phyloP scores from a whole-genome alignment of 2,888 invertebrate species.

The Agrenia bidenticulata region DNA sequence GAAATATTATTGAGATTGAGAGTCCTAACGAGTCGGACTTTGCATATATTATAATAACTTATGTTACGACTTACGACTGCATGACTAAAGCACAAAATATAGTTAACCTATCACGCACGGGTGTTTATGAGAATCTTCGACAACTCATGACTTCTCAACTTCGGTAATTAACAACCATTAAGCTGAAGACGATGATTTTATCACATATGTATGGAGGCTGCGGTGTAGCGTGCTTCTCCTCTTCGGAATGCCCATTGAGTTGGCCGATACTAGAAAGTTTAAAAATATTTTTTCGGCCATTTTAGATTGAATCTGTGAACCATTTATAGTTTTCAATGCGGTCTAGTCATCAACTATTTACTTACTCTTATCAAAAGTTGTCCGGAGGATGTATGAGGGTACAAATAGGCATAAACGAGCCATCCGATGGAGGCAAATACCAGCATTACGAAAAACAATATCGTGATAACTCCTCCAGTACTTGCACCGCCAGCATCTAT shows the following conservation, averaged over 20 bases:
- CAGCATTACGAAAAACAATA: conserved; percentile 70
- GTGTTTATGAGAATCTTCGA: conserved; percentile 9
- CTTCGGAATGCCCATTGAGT: conserved; percentile 89
- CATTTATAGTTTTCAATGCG: not conserved
- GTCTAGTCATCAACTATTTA: not conserved
- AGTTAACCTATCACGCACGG: too few relatives aligned
- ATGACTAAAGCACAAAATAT: too few relatives aligned
- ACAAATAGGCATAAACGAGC: conserved; percentile 90
- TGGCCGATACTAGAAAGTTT: conserved; percentile 81
- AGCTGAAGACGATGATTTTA: not conserved
- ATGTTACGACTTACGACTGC: too few relatives aligned
- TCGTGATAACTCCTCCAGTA: conserved; percentile 65
- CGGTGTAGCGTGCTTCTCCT: conserved; percentile 89
- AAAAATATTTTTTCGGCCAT: conserved; percentile 16
- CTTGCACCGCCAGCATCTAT: conserved; percentile 56
- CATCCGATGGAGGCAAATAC: conserved; percentile 72
- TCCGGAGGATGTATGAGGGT: conserved; percentile 93
- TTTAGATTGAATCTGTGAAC: not conserved
- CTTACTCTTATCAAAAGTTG: conserved; percentile 92
- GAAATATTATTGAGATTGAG: too few relatives aligned
- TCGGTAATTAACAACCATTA: not conserved
- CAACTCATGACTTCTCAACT: not conserved
- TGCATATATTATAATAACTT: too few relatives aligned
- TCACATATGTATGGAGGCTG: conserved; percentile 80
- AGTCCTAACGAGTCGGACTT: too few relatives aligned